Evolutionary conservation across 2,113 vertebrate genomes (phyloP), one percentile per base, ranked within the genome.

Genomic region (Stigmatopora argus): DNA sequence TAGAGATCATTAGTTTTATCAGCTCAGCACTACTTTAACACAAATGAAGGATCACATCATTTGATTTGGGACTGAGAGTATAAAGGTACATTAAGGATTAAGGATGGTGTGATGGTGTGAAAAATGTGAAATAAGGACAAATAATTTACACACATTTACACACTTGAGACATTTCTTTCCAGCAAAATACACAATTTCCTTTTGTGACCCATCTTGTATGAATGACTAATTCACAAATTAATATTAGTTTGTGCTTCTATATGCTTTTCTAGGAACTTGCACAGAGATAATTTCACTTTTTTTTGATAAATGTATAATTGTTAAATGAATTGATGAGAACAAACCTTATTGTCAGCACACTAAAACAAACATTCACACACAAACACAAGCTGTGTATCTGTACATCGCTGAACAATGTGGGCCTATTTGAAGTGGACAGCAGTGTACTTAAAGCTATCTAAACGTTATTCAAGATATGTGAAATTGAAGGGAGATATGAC

Each of bases 391-490:
- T 59, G 65, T 76, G n/a, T 82, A 88, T 89, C 88, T 69, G 68
- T 35, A 71, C 80, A 88, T 89, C 88, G 26, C 55, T 71, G 68
- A 86, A 86, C 79, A 56, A 81, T 69, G 73, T 45, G 12, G 59
- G 70, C 83, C 80, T 74, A 83, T 83, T 79, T 86, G 79, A 69
- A 78, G 81, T 79, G 78, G 71, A 84, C 84, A 74, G 81, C 60
- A 3, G 77, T 79, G 77, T 89, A 89, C 87, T 88, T 88, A 86
- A 85, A 65, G 83, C 83, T 88, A 88, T 88, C 84, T 83, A 81
- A 82, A 85, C 74, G 78, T 88, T 83, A 89, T 90, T 89, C 84
- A 86, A 89, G 88, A 90, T 89, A 90, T 76, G 86, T 84, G 86
- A 76, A 90, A 90, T 90, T 89, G 87, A 87, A 88, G 71, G 80